A percentile compares a stretch with the other conserved stretches of the same genome.
phyloP scores from a whole-genome alignment of 2,113 vertebrate species.

The Sturnus vulgaris region DNA sequence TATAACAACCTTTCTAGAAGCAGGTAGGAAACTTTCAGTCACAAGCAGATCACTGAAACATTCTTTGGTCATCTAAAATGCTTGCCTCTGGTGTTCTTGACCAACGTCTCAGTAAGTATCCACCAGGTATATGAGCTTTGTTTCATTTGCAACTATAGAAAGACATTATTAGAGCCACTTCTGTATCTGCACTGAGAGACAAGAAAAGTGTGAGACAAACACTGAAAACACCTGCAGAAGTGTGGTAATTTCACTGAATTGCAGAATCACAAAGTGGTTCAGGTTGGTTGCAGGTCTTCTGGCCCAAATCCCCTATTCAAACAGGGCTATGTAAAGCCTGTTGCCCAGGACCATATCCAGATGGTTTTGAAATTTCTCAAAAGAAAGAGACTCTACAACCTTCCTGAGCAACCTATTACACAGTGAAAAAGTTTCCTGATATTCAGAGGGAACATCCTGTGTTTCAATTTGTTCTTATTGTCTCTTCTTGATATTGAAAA shows the following conservation, averaged over 20 bases:
- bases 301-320: neutral
- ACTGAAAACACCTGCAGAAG: neutral
- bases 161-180: neutral
- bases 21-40: neutral
- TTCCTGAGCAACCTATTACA: neutral
- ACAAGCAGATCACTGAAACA: neutral
- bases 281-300: neutral
- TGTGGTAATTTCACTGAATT: neutral
- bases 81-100: neutral
- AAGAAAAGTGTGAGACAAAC: neutral
- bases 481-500: neutral
- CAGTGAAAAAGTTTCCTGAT: neutral
- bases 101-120: neutral
- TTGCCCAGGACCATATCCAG: neutral
- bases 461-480: neutral
- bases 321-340: neutral
- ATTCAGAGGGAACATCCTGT: neutral
- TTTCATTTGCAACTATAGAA: neutral
- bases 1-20: neutral
- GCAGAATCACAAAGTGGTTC: neutral
- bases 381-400: neutral
- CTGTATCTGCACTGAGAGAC: neutral
- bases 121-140: neutral
- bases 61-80: neutral
- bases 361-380: neutral